Evolutionary conservation across 2,113 vertebrate species (phyloP).

Genomic region (Pedionomus torquatus): DNA sequence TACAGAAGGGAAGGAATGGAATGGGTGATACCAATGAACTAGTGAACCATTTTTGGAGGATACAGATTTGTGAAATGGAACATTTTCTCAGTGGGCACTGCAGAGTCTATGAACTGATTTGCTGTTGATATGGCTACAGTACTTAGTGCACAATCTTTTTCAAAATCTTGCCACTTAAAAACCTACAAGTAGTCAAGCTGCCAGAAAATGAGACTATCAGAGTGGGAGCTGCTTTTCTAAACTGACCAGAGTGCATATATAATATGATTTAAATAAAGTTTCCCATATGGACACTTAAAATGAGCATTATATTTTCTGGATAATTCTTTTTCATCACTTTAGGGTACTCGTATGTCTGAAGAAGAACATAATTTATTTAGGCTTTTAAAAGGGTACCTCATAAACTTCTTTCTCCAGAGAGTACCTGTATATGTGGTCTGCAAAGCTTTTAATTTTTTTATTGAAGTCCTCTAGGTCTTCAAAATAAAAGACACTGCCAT

Average conservation of each 20-base stretch:
- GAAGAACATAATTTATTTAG: background rate
- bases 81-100: background rate
- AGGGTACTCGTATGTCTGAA: background rate
- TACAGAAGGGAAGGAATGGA: background rate
- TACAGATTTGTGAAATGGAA: background rate
- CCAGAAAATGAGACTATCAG: background rate
- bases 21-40: background rate
- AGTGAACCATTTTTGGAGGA: background rate
- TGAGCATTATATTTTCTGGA: background rate
- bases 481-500: background rate
- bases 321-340: background rate
- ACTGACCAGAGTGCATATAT: background rate
- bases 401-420: background rate
- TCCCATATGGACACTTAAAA: background rate
- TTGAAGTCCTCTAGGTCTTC: background rate
- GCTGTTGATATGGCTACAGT: background rate
- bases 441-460: background rate
- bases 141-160: background rate
- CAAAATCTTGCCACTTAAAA: background rate
- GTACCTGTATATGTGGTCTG: background rate
- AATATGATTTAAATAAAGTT: background rate
- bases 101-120: background rate
- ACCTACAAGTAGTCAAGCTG: background rate
- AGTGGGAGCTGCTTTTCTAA: background rate
- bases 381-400: background rate